Evolutionary conservation across 2,888 invertebrate species (phyloP).

Genomic region (Andrena hattorfiana): DNA sequence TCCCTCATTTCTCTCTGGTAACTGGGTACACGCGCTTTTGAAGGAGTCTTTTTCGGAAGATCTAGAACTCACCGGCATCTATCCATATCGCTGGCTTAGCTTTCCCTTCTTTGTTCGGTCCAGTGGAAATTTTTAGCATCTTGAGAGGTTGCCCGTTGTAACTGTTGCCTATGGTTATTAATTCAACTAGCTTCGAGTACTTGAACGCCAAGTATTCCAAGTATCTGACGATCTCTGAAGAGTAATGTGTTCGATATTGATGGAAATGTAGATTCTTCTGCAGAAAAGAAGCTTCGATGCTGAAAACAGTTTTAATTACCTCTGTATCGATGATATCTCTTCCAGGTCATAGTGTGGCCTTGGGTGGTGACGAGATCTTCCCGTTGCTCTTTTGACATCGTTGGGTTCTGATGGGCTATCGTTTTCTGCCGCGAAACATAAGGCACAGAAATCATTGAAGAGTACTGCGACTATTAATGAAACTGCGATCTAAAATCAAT

Average conservation of each 20-base stretch:
- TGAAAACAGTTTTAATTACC: conserved; percentile 74
- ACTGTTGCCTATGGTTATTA: conserved; percentile 90
- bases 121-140: conserved; percentile 89
- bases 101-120: conserved; percentile 77
- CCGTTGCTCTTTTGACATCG: conserved; percentile 88
- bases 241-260: background rate
- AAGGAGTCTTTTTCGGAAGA: background rate
- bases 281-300: too few relatives aligned
- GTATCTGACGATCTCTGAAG: conserved; percentile 89
- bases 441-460: background rate
- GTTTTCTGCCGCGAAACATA: conserved; percentile 86
- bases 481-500: background rate
- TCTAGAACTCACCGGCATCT: conserved; percentile 88
- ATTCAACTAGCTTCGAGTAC: conserved; percentile 88
- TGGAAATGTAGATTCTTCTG: background rate
- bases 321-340: conserved; percentile 89
- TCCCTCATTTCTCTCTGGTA: background rate
- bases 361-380: conserved; percentile 87
- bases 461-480: background rate
- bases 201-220: conserved; percentile 89
- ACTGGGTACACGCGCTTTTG: background rate
- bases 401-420: conserved; percentile 89
- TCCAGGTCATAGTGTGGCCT: conserved; percentile 90
- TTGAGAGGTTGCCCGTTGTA: conserved; percentile 90
- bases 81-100: conserved; percentile 92